Evolutionary conservation across 2,113 vertebrate genomes (phyloP), one percentile per base, ranked within the genome.

Genomic region (Aix galericulata): DNA sequence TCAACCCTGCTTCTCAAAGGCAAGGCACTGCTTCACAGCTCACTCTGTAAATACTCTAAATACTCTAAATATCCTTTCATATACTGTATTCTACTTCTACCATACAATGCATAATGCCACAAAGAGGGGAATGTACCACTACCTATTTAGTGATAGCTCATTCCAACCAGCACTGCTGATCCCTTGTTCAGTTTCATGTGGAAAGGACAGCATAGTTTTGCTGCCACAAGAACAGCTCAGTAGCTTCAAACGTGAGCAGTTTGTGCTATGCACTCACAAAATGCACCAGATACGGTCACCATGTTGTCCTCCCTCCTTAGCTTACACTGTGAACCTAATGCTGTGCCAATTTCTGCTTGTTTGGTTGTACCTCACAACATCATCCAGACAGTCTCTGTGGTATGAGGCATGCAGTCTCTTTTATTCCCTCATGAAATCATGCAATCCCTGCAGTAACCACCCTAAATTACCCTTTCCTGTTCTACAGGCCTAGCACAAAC

Each of bases 201-300:
- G 20, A 80, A 68, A 63, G 8, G 9, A 20, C 16, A 56, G 20
- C 9, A n/a, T 1, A 46, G 40, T 53, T 71, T 20, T 79, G 16
- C 5, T 50, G n/a, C 29, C 14, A 60, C 29, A 48, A 55, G 9
- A 74, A 34, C 31, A 55, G 13, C 34, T 66, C 23, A 48, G 53
- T 31, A 60, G 26, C 55, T 66, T 64, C 84, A 74, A 64, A 78
- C 74, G 22, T 26, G n/a, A 82, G 34, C 17, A 21, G 52, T 52
- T 29, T 56, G 34, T 20, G 44, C 13, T 17, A 15, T 38, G 20
- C 40, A 11, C 38, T 80, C 40, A 38, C 17, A 60, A 71, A 89
- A 75, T 0, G 0, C 25, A 79, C 17, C 0, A 1, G 48, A 46
- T 31, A 52, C 11, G 7, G 44, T 32, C 46, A 71, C 20, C 26